Conservation (phyloP, 2,113 vertebrate genomes). For the Tenebrosternarchus preto region DNA sequence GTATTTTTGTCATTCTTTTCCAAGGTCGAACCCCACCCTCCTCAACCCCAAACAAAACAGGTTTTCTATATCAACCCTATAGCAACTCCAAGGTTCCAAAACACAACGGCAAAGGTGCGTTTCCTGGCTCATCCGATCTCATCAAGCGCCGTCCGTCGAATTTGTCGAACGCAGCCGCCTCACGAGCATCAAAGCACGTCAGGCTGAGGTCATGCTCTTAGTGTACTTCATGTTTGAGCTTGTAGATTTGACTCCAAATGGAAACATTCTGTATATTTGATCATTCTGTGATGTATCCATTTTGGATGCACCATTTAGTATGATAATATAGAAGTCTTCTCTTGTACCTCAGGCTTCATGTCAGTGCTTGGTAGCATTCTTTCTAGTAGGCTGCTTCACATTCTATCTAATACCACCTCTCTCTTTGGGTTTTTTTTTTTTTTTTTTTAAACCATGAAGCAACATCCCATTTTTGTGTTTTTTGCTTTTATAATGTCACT, state of each 20-base stretch:
- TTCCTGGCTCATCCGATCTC: slow-evolving; percentile 44
- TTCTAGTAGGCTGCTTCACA: slow-evolving; percentile 18
- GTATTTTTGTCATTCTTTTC: slow-evolving; percentile 58
- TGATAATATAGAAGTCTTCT: slow-evolving; percentile 4
- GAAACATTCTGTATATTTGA: slow-evolving; percentile 15
- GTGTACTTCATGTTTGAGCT: slow-evolving; percentile 32
- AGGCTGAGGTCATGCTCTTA: slow-evolving; percentile 29
- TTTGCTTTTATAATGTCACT: slow-evolving; percentile 7
- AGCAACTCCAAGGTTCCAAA: slow-evolving; percentile 62
- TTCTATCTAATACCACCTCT: slow-evolving; percentile 3
- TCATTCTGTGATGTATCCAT: slow-evolving; percentile 23
- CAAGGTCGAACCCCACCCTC: slow-evolving; percentile 62
- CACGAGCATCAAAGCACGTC: slow-evolving; percentile 42
- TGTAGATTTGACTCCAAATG: slow-evolving; percentile 16
- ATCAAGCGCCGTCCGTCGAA: slow-evolving; percentile 23
- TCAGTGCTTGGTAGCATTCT: slow-evolving; percentile 19
- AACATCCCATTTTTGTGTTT: slow-evolving; percentile 39
- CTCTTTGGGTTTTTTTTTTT: slow-evolving; percentile 17
- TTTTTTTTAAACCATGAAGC: background rate
- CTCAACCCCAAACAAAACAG: slow-evolving; percentile 63
- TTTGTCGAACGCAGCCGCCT: slow-evolving; percentile 44
- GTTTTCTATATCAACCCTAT: slow-evolving; percentile 67
- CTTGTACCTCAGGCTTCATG: slow-evolving; percentile 4
- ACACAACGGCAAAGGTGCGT: slow-evolving; percentile 63
- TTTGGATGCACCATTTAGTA: slow-evolving; percentile 20